A percentile compares a stretch with the other conserved stretches of the same genome.
phyloP scores from a whole-genome alignment of 2,797 vertebrate species.

The Odontamblyopus rebecca region DNA sequence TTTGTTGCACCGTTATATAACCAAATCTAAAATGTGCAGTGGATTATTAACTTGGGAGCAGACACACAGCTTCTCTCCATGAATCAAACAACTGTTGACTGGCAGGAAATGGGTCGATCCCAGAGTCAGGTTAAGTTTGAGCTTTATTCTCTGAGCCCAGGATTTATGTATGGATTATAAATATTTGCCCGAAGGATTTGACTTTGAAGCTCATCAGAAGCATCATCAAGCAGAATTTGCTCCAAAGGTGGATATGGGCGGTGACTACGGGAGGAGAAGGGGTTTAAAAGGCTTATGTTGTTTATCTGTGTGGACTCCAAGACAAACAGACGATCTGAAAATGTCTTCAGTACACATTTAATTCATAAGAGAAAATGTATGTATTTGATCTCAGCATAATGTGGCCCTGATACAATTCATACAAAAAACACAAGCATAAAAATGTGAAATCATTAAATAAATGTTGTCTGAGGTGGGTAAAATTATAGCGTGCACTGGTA shows the following conservation, averaged over 20 bases:
- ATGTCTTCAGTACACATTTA: neutral
- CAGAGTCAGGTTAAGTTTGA: conserved; percentile 53
- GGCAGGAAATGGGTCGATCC: conserved; percentile 49
- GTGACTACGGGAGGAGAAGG: conserved; percentile 27
- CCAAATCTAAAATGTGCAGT: conserved; percentile 19
- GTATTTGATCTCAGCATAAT: too few species aligned
- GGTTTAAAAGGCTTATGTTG: conserved; percentile 28
- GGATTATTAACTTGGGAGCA: conserved; percentile 18
- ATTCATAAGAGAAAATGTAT: too few species aligned
- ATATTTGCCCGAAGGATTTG: conserved; percentile 65
- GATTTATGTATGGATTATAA: conserved; percentile 67
- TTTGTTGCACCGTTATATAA: conserved; percentile 33
- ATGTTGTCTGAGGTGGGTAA: too few species aligned
- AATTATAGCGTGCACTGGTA: too few species aligned
- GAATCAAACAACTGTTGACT: conserved; percentile 39
- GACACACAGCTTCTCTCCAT: conserved; percentile 23
- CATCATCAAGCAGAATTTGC: conserved; percentile 55
- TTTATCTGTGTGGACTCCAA: conserved; percentile 25
- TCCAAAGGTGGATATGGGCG: conserved; percentile 42
- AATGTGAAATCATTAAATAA: too few species aligned
- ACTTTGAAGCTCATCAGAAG: conserved; percentile 48
- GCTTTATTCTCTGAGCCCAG: conserved; percentile 61
- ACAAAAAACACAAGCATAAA: too few species aligned
- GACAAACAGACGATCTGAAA: conserved; percentile 19
- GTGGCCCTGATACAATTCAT: too few species aligned